phyloP scores from a whole-genome alignment of 1,140 invertebrate genomes.

The Diprion similis region DNA sequence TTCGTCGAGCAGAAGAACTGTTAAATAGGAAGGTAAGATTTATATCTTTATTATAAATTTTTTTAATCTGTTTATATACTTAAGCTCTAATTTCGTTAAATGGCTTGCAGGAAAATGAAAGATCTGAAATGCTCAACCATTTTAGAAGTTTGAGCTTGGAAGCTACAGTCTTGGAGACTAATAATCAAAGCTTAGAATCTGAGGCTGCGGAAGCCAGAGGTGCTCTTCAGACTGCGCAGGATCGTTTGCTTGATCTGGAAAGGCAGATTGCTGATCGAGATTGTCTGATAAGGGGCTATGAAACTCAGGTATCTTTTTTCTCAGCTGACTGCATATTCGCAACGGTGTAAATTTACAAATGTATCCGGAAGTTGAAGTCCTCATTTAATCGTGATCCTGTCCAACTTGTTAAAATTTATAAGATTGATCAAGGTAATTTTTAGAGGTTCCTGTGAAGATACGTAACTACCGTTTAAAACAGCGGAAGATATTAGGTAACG shows the following conservation, averaged over 20 bases:
- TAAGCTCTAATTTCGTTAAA: neutral
- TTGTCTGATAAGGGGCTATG: conserved; percentile 62
- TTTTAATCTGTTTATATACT: neutral
- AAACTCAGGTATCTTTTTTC: conserved; percentile 60
- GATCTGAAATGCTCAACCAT: conserved; percentile 75
- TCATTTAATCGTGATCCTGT: too few species aligned
- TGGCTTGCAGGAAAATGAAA: conserved; percentile 68
- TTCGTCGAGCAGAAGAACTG: conserved; percentile 73
- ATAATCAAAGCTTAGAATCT: conserved; percentile 74
- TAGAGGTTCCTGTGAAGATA: too few species aligned
- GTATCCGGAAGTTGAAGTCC: too few species aligned
- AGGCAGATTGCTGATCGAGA: conserved; percentile 61
- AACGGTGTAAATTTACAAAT: too few species aligned
- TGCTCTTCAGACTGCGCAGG: conserved; percentile 61
- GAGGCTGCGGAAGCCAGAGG: conserved; percentile 70
- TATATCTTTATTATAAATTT: conserved; percentile 6
- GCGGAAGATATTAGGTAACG: too few species aligned
- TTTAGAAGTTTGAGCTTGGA: conserved; percentile 74
- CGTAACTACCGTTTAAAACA: too few species aligned
- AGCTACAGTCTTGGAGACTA: conserved; percentile 73
- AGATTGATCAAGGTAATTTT: too few species aligned
- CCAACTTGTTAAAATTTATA: conserved; percentile 1
- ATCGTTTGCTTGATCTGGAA: conserved; percentile 63
- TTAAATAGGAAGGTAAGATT: conserved; percentile 68
- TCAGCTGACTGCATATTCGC: neutral